Conservation (phyloP, 2,113 vertebrate genomes). For the Triplophysa dalaica region DNA sequence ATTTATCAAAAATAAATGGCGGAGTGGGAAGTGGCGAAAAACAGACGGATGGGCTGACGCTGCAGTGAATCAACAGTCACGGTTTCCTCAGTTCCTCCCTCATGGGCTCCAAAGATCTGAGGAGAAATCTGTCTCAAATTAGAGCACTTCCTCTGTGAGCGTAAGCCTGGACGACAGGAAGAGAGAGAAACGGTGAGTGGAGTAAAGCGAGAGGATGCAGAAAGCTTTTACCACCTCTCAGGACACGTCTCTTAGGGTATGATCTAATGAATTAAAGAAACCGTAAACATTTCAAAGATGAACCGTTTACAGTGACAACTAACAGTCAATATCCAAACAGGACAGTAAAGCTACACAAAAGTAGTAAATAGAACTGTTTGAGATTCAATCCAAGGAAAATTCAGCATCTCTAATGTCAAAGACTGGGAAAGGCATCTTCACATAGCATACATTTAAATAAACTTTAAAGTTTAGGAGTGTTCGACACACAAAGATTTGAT, state of each 20-base stretch:
- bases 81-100: conserved; percentile 70
- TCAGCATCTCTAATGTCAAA: too few relatives aligned
- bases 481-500: too few relatives aligned
- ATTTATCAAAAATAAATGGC: conserved; percentile 13
- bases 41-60: conserved; percentile 57
- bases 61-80: conserved; percentile 71
- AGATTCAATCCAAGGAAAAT: too few relatives aligned
- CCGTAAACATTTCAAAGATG: too few relatives aligned
- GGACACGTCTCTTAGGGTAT: background rate
- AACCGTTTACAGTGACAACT: too few relatives aligned
- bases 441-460: too few relatives aligned
- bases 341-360: too few relatives aligned
- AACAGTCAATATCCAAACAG: too few relatives aligned
- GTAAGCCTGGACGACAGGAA: conserved; percentile 67
- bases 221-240: background rate
- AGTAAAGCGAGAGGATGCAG: conserved; percentile 34
- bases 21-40: conserved; percentile 38
- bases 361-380: too few relatives aligned
- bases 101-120: conserved; percentile 58
- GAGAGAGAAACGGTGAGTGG: conserved; percentile 48
- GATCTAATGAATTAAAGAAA: background rate
- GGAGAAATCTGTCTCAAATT: conserved; percentile 76
- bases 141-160: conserved; percentile 71
- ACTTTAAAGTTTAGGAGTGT: too few relatives aligned
- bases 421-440: too few relatives aligned